Evolutionary conservation across 2,113 vertebrate species (phyloP), one percentile per base, ranked within the genome.

Genomic region (Chamaetylas fuelleborni): DNA sequence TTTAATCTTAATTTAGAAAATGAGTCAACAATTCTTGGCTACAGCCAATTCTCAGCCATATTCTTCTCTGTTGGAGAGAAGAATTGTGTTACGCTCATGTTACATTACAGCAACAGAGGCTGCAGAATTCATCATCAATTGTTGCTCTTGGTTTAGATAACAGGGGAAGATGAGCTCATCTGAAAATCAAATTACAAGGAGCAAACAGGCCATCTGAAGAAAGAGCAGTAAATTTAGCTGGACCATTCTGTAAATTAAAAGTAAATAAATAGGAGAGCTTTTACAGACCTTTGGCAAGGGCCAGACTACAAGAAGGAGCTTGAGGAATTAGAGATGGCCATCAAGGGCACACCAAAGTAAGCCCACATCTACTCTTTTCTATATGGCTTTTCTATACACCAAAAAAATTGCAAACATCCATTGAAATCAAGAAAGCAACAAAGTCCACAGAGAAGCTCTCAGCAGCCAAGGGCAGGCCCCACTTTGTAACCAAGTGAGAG

Each of bases 111-210:
- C 56, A 79, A 58, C 53, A 47, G 58, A 50, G 71, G 89, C 90
- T 90, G 85, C 82, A 85, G 87, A 54, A 95, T 94, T 94, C 87
- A 96, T 94, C 86, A 95, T 89, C 61, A 61, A 72, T 56, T 95
- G 78, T 22, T 89, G 66, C 70, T 93, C 84, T 81, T 79, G 66
- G 54, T 95, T 93, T 83, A 93, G 95, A 93, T 94, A 88, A 86
- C 83, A 91, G 78, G 66, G 54, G 51, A 81, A 87, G 93, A 95
- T 97, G 94, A 97, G 81, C 83, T 97, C 96, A 96, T 96, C 93
- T 88, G 81, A 85, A 95, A 97, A 97, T 96, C 83, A 90, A 92
- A 95, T 96, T 95, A 96, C 70, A 91, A 54, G 62, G 22, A 92
- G 80, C 66, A 91, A 91, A 81, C 43, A 93, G 60, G 65, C 77